These are phyloP conservation scores for Sphyrna mokarran DNA, from an alignment of 2,113 vertebrate species.

Conservation along the genomic window DNA sequence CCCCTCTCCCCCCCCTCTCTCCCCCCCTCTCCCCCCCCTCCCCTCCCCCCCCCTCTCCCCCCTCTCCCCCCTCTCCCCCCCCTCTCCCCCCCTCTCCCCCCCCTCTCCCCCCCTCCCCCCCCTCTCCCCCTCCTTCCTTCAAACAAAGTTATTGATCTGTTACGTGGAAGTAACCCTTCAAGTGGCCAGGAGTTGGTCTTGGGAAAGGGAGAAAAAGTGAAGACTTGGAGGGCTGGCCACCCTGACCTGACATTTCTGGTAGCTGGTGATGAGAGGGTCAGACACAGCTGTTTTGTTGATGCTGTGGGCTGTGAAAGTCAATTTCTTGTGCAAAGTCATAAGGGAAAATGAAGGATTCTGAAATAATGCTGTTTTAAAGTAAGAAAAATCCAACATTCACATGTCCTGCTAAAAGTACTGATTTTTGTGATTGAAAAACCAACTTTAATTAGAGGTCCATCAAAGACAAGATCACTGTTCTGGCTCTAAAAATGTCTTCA, in stretches of 20 bases:
- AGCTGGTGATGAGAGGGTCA: not conserved
- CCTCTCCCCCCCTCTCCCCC: no score
- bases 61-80: not conserved
- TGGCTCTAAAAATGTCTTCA: not conserved
- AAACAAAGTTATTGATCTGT: not conserved
- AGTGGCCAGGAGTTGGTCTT: not conserved
- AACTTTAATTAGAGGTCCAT: not conserved
- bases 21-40: no score
- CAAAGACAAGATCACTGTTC: not conserved
- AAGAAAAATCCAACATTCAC: not conserved
- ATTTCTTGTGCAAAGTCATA: not conserved
- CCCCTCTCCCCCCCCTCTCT: not conserved
- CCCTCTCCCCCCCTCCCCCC: no score
- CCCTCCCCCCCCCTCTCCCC: no score
- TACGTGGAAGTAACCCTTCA: not conserved
- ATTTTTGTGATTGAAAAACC: not conserved
- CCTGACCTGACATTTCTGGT: not conserved
- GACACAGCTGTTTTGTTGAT: not conserved
- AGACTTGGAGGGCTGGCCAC: not conserved
- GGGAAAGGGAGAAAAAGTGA: not conserved
- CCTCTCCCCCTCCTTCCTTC: rapidly evolving
- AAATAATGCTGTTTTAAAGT: not conserved
- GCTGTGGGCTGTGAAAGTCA: not conserved
- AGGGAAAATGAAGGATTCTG: not conserved
- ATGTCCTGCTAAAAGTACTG: not conserved